These are phyloP conservation scores for Bubo scandiacus DNA, from an alignment of 2,113 vertebrate species.

Conservation along the genomic window DNA sequence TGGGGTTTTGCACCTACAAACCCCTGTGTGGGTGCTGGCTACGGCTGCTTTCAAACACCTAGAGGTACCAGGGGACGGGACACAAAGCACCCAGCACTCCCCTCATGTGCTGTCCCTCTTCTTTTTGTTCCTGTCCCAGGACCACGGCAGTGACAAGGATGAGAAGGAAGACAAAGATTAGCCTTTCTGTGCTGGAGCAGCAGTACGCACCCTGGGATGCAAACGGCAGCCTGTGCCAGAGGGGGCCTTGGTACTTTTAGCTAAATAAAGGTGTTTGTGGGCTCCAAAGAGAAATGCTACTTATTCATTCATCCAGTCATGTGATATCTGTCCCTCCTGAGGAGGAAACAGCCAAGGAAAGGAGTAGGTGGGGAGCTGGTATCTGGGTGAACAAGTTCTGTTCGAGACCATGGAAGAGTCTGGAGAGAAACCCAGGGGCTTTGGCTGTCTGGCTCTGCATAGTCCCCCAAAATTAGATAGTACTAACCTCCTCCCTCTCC, in stretches of 20 bases:
- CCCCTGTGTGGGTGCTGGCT: background rate
- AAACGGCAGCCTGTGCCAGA: fast-evolving
- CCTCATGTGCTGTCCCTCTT: background rate
- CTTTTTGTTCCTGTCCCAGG: background rate
- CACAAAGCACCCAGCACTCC: background rate
- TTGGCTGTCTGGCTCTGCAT: background rate
- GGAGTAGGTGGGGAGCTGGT: background rate
- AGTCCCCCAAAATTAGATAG: background rate
- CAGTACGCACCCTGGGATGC: fast-evolving
- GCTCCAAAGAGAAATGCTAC: background rate
- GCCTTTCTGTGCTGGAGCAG: fast-evolving
- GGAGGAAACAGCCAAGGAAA: background rate
- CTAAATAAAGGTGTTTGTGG: conserved; percentile 23
- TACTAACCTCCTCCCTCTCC: background rate
- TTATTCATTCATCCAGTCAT: background rate
- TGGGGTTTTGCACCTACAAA: background rate
- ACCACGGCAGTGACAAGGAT: background rate
- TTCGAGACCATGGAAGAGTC: background rate
- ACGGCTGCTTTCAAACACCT: background rate
- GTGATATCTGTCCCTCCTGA: fast-evolving
- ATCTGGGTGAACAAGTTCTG: background rate
- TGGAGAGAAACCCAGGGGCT: background rate
- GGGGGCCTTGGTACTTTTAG: background rate
- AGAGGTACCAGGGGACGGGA: fast-evolving
- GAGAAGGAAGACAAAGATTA: conserved; percentile 38